Evolutionary conservation across 2,888 invertebrate genomes (phyloP), one percentile per base, ranked within the genome.

Genomic region (Pelosia muscerda): DNA sequence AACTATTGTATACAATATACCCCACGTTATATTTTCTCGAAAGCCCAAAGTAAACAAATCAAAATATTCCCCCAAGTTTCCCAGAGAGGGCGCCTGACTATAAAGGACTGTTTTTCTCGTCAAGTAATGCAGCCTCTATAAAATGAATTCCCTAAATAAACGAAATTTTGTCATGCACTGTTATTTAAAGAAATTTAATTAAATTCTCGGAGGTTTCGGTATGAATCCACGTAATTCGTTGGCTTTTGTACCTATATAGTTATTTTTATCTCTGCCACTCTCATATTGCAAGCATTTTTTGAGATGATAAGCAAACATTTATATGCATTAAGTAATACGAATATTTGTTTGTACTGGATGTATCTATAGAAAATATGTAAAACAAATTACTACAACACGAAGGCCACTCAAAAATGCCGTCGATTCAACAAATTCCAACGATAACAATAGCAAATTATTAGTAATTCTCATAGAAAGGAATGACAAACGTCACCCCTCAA

Each of bases 111-210:
- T 75, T 77, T 74, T 63, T 63, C 54, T 42, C 53, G 72, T 71
- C 67, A 58, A 73, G 61, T 73, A 83, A 81, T 77, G 81, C 81
- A 84, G 78, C 81, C 77, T 75, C 55, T 55, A 25, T 79, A 81
- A 85, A 85, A 87, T 76, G 82, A 83, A 80, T 80, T 76, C 79
- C 76, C 63, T 83, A 85, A 83, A 82, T 79, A 86, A 87, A 86
- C 82, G 76, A 81, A 81, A 82, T 42, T 28, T 83, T 84, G 77
- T 75, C 77, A 81, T 85, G 84, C 85, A 82, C 76, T 73, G 77
- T 78, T 87, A 85, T 88, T 87, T 84, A 83, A 85, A 81, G 81
- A 87, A 88, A 89, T 88, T 86, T 89, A 88, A 91, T 91, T 90
- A 89, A 85, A 83, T 75, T 77, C 82, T 77, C 78, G 68, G 73